Evolutionary conservation across 2,888 invertebrate genomes (phyloP).

Genomic region (Tupiocoris notatus): DNA sequence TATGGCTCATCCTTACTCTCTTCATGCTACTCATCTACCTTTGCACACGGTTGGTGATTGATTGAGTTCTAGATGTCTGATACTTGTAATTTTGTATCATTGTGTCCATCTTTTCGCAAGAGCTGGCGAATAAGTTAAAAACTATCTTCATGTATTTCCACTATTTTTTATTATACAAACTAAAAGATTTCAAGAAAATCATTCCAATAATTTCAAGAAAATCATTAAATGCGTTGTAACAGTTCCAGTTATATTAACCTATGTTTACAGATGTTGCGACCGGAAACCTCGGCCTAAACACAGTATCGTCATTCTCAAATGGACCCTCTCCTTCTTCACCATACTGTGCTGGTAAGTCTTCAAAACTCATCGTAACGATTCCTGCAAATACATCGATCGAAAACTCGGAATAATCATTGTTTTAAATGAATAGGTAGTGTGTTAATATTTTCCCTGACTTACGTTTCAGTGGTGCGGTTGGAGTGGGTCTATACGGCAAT

Average conservation of each 20-base stretch:
- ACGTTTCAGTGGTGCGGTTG: conserved; percentile 69
- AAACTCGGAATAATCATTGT: too few relatives aligned
- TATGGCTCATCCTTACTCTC: conserved; percentile 86
- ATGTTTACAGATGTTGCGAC: conserved; percentile 81
- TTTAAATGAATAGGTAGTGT: too few relatives aligned
- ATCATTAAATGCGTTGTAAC: neutral
- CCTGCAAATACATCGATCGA: too few relatives aligned
- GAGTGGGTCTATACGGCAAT: conserved; percentile 89
- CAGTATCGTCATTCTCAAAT: conserved; percentile 77
- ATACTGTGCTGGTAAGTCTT: conserved; percentile 71
- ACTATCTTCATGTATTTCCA: too few relatives aligned
- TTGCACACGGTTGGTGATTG: conserved; percentile 61
- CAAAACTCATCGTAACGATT: too few relatives aligned
- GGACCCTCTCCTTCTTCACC: conserved; percentile 59
- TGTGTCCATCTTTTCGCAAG: too few relatives aligned
- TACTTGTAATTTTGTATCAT: too few relatives aligned
- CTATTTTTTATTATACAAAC: too few relatives aligned
- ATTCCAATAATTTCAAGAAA: neutral
- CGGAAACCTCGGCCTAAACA: conserved; percentile 84
- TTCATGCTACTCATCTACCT: conserved; percentile 86
- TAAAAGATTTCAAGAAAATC: too few relatives aligned
- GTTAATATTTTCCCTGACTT: neutral
- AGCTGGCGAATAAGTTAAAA: too few relatives aligned
- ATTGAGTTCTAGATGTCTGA: too few relatives aligned
- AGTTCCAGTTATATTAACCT: too few relatives aligned